Percentiles rank a stretch among this genome's conserved stretches.
Evolutionary conservation across 2,888 invertebrate species (phyloP).

Genomic region (Archips crataeganus): DNA sequence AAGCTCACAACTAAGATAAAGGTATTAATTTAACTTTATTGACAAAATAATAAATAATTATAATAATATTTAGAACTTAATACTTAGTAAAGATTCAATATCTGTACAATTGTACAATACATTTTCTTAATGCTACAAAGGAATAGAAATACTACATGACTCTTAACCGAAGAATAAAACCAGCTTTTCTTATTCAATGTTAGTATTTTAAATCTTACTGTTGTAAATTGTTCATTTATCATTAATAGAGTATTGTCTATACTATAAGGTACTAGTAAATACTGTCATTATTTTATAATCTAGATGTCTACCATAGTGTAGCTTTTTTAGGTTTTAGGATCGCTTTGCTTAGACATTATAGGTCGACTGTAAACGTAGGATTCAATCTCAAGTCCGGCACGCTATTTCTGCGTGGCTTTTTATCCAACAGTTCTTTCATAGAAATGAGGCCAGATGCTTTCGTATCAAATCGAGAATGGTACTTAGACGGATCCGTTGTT

Average conservation of each 20-base stretch:
- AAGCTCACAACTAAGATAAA: conserved; percentile 2
- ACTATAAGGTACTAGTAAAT: conserved; percentile 64
- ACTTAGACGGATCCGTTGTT: conserved; percentile 80
- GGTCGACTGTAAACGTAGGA: conserved; percentile 70
- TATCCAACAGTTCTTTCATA: conserved; percentile 70
- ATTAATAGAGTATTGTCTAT: conserved; percentile 61
- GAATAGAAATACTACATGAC: conserved; percentile 34
- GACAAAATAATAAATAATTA: conserved; percentile 71
- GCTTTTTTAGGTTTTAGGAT: neutral
- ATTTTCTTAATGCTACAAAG: conserved; percentile 47
- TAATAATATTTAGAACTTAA: conserved; percentile 60
- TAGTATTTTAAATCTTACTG: neutral
- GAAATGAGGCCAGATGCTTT: conserved; percentile 79
- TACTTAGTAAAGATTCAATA: conserved; percentile 71
- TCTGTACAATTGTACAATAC: conserved; percentile 81
- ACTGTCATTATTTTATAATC: conserved; percentile 54
- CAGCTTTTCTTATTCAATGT: neutral
- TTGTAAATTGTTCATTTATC: conserved; percentile 40
- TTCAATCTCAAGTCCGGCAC: conserved; percentile 79
- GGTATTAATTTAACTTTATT: conserved; percentile 41
- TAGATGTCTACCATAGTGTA: conserved; percentile 28
- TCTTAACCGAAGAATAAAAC: neutral
- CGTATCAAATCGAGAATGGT: conserved; percentile 75
- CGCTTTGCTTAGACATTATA: conserved; percentile 51
- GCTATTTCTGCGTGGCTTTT: conserved; percentile 75